These are phyloP conservation scores for Steatornis caripensis DNA, from an alignment of 2,113 vertebrate genomes.

Conservation along the genomic window DNA sequence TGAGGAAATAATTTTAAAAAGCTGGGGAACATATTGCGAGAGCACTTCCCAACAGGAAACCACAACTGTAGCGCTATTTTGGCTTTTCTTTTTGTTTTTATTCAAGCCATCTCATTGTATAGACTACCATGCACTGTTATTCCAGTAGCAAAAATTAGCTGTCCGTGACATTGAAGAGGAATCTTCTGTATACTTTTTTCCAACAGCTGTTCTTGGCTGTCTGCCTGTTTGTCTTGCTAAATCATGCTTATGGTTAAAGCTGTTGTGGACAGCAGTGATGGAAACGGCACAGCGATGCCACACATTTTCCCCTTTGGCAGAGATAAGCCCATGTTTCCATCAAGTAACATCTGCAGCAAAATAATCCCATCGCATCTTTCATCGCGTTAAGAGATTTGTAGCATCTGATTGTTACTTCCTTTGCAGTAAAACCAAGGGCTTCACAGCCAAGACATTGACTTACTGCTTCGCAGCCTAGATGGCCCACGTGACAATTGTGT, in stretches of 20 bases:
- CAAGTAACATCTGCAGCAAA: not conserved
- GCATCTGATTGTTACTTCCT: not conserved
- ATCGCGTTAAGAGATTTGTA: not conserved
- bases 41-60: not conserved
- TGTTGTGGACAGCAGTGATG: not conserved
- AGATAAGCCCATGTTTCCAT: not conserved
- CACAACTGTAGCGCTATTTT: not conserved
- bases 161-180: not conserved
- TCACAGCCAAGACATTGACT: not conserved
- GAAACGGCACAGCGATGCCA: not conserved
- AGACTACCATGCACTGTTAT: not conserved
- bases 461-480: not conserved
- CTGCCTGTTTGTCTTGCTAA: not conserved
- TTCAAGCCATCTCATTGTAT: not conserved
- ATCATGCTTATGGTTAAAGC: not conserved
- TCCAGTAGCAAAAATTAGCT: not conserved
- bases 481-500: rapidly evolving
- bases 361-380: not conserved
- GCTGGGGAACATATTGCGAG: not conserved
- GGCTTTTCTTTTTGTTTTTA: not conserved
- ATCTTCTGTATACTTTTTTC: not conserved
- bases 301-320: rapidly evolving
- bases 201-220: not conserved
- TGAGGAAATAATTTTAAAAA: not conserved
- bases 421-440: not conserved